These are phyloP conservation scores for Meghimatium bilineatum DNA, from an alignment of 2,888 invertebrate genomes.

Conservation along the genomic window DNA sequence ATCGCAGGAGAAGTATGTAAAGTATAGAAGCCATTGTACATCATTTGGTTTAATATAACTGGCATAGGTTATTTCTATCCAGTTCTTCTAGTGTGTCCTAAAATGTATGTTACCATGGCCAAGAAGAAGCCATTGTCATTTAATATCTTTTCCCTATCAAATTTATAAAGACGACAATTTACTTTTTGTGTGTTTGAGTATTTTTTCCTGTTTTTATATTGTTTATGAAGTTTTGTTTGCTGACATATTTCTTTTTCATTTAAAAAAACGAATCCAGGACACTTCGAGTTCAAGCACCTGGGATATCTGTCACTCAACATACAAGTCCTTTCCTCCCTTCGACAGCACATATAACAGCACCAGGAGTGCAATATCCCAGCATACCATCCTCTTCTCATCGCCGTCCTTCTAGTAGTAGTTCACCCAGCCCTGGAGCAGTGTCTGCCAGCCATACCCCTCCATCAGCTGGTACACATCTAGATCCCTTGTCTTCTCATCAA, in stretches of 20 bases:
- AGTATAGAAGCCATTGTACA: too few species aligned
- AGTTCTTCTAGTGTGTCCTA: too few species aligned
- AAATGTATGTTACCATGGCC: too few species aligned
- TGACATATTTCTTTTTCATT: neutral
- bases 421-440: conserved; percentile 45
- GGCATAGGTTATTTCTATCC: too few species aligned
- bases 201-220: neutral
- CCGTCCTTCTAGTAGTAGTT: conserved; percentile 43
- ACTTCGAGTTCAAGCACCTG: conserved; percentile 18
- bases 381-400: conserved; percentile 32
- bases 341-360: conserved; percentile 27
- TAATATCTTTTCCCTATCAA: too few species aligned
- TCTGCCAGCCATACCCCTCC: conserved; percentile 32
- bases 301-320: conserved; percentile 22
- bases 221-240: neutral
- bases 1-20: too few species aligned
- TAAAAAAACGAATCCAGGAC: neutral
- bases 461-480: conserved; percentile 13
- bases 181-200: neutral
- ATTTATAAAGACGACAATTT: too few species aligned
- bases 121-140: too few species aligned
- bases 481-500: conserved; percentile 36
- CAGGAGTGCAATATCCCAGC: conserved; percentile 35
- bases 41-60: too few species aligned
- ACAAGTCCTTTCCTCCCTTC: conserved; percentile 15